Evolutionary conservation across 2,113 vertebrate genomes (phyloP), one percentile per base, ranked within the genome.

Genomic region (Bujurquina vittata): DNA sequence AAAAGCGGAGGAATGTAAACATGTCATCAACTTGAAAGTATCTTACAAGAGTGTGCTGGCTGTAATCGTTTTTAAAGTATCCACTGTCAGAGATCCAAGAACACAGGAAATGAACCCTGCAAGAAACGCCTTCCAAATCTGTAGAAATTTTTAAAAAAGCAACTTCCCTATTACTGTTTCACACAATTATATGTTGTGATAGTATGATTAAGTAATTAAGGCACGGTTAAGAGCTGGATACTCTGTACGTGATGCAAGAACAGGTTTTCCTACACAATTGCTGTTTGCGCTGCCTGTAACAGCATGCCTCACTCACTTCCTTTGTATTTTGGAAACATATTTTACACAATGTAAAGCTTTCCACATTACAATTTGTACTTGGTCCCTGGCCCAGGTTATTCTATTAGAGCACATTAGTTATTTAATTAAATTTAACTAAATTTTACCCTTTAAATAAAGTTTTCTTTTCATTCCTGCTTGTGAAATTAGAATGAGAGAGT

Each of bases 221-320:
- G 49, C 33, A 79, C 26, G 85, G 59, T 72, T 63, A 80, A 52
- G 46, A 84, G 29, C 29, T 37, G 31, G 26, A 10, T 22, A 26
- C 59, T 58, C 58, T 37, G 29, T 60, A 56, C 35, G 40, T 85
- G 87, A 81, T 77, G 63, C 58, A 77, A 87, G 62, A 87, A 94
- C 89, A 93, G 86, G 91, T 91, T 93, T 87, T 84, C 80, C 87
- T 75, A 77, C 62, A 85, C 22, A 79, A 84, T 46, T 46, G 92
- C 74, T 37, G 83, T 90, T 92, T 80, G 81, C 58, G 10, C 26
- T 92, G 92, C 96, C 90, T 97, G 97, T 96, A 88, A 83, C 84
- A 91, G 95, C 97, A 96, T 37, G 97, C 91, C 94, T 92, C 89
- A 22, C 73, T 86, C 91, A 90, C 92, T 95, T 89, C 93, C 91